Percentiles rank a stretch among this genome's conserved stretches.
Conservation (phyloP, 1,140 invertebrate genomes). For the Monochamus saltuarius region DNA sequence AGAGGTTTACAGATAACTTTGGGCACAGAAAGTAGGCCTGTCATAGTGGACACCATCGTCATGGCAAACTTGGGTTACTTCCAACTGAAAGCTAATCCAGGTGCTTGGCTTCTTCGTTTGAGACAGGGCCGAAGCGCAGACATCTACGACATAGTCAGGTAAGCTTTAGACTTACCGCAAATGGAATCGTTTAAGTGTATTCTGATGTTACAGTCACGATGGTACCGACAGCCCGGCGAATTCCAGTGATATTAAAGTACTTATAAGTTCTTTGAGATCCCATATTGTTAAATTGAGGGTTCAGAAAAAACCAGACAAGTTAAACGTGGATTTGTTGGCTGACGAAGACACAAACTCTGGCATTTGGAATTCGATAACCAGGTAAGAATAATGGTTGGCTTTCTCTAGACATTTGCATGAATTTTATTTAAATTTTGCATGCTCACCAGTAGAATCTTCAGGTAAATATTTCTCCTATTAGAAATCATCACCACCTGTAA, state of each 20-base stretch:
- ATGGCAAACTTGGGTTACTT: slow-evolving; percentile 99
- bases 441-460: slow-evolving; percentile 12
- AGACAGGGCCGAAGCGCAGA: slow-evolving; percentile 91
- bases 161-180: slow-evolving; percentile 28
- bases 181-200: background rate
- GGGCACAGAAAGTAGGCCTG: slow-evolving; percentile 77
- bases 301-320: slow-evolving; percentile 85
- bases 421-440: slow-evolving; percentile 27
- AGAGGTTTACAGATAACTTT: slow-evolving; percentile 94
- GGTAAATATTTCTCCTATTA: slow-evolving; percentile 2
- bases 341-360: slow-evolving; percentile 71
- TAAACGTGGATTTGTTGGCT: slow-evolving; percentile 78
- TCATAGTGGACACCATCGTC: slow-evolving; percentile 94
- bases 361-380: slow-evolving; percentile 93
- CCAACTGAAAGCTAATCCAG: slow-evolving; percentile 97
- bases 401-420: slow-evolving; percentile 7
- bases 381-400: slow-evolving; percentile 54
- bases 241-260: slow-evolving; percentile 73
- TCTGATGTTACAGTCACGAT: slow-evolving; percentile 63
- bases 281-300: slow-evolving; percentile 91
- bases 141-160: slow-evolving; percentile 85
- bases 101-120: slow-evolving; percentile 85
- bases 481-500: too few species aligned
- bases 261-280: slow-evolving; percentile 86
- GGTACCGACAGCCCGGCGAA: slow-evolving; percentile 70